phyloP scores from a whole-genome alignment of 1,140 invertebrate species.

The Euwallacea similis region DNA sequence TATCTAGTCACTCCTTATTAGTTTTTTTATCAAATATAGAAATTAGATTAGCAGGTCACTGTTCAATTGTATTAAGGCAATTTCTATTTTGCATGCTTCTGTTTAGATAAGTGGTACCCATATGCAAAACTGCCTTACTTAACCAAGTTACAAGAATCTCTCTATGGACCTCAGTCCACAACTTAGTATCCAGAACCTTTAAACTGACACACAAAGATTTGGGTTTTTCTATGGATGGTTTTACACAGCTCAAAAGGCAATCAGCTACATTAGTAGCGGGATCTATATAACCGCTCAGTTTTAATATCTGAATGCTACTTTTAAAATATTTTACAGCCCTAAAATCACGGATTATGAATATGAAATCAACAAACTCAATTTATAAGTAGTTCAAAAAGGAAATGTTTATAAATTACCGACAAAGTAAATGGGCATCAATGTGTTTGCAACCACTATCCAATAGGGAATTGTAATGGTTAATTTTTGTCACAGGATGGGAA shows the following conservation, averaged over 20 bases:
- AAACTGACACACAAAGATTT: neutral
- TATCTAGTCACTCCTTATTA: too few species aligned
- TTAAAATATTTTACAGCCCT: constrained; percentile 26
- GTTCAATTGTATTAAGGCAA: too few species aligned
- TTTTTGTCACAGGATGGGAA: constrained; percentile 26
- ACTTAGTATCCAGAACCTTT: constrained; percentile 8
- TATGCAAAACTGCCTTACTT: constrained; percentile 17
- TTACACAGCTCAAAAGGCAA: constrained; percentile 17
- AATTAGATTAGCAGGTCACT: neutral
- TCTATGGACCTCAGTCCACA: constrained; percentile 21
- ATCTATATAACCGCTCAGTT: constrained; percentile 18
- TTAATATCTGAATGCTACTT: constrained; percentile 15
- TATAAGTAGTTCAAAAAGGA: neutral
- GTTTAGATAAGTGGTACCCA: neutral
- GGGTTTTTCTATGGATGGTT: constrained; percentile 26
- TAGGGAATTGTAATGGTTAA: constrained; percentile 42
- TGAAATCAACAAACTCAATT: neutral
- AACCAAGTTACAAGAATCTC: constrained; percentile 26
- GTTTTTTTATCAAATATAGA: neutral
- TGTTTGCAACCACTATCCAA: constrained; percentile 44
- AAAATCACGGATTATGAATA: neutral
- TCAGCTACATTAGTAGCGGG: constrained; percentile 29
- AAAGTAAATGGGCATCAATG: constrained; percentile 38
- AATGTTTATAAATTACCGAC: constrained; percentile 35
- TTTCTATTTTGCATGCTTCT: too few species aligned